These are phyloP conservation scores for Drosophila melanogaster DNA, from an alignment of 1,140 invertebrate genomes.

Conservation along the genomic window Release_6_plus_ISO1_MT NT_033777.3:13404501-13405000, in stretches of 20 bases:
- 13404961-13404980: too few species aligned
- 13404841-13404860: conserved; percentile 50
- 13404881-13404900: conserved; percentile 31
- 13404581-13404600: conserved; percentile 89
- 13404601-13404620: conserved; percentile 90
- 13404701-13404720: conserved; percentile 85
- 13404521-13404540: conserved; percentile 86
- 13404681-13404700: conserved; percentile 86
- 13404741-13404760: conserved; percentile 58
- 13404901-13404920: conserved; percentile 30
- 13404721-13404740: conserved; percentile 86
- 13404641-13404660: conserved; percentile 86
- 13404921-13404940: conserved; percentile 18
- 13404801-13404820: conserved; percentile 16
- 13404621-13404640: conserved; percentile 87
- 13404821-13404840: conserved; percentile 36
- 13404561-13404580: conserved; percentile 85
- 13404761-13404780: conserved; percentile 27
- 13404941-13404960: too few species aligned
- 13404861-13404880: conserved; percentile 54
- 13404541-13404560: conserved; percentile 64
- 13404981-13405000: too few species aligned
- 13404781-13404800: conserved; percentile 29
- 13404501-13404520: conserved; percentile 85
- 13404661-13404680: conserved; percentile 92